Conservation (phyloP, 2,797 vertebrate genomes). For the Aplochiton taeniatus region DNA sequence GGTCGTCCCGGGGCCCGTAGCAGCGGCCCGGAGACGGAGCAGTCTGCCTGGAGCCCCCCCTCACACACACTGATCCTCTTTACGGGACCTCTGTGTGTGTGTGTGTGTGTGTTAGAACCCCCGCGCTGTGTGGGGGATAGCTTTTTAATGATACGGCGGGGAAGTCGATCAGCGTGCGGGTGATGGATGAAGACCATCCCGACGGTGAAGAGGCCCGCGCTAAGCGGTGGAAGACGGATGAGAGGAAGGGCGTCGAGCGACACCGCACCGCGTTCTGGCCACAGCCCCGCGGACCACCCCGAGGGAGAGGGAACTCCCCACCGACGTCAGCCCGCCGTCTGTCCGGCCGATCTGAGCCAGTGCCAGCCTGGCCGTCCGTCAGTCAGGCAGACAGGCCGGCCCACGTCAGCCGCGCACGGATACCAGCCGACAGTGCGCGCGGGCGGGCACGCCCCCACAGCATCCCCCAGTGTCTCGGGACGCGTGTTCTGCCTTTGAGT, state of each 20-base stretch:
- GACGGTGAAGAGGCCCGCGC: conserved; percentile 23
- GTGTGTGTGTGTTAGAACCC: not conserved
- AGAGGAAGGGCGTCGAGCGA: conserved; percentile 53
- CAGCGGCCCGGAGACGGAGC: conserved; percentile 43
- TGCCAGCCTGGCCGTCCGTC: conserved; percentile 54
- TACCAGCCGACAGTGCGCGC: conserved; percentile 42
- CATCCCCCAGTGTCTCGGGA: no score
- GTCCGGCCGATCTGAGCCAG: conserved; percentile 69
- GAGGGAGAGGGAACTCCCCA: conserved; percentile 57
- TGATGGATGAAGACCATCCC: no score
- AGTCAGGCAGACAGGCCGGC: conserved; percentile 35
- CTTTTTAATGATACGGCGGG: not conserved
- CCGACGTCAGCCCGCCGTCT: conserved; percentile 63
- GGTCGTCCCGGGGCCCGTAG: conserved; percentile 35
- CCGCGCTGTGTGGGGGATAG: not conserved
- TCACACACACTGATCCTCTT: conserved; percentile 52
- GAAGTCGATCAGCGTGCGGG: no score
- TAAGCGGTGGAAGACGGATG: conserved; percentile 50
- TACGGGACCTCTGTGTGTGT: conserved; percentile 38
- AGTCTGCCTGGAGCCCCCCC: conserved; percentile 53
- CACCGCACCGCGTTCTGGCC: conserved; percentile 46
- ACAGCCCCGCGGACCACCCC: conserved; percentile 61
- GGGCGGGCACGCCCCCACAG: no score
- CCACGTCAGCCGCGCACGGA: conserved; percentile 58
- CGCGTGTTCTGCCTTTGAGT: no score